phyloP scores from a whole-genome alignment of 2,888 invertebrate species.

The Acanthosepion lycidas region DNA sequence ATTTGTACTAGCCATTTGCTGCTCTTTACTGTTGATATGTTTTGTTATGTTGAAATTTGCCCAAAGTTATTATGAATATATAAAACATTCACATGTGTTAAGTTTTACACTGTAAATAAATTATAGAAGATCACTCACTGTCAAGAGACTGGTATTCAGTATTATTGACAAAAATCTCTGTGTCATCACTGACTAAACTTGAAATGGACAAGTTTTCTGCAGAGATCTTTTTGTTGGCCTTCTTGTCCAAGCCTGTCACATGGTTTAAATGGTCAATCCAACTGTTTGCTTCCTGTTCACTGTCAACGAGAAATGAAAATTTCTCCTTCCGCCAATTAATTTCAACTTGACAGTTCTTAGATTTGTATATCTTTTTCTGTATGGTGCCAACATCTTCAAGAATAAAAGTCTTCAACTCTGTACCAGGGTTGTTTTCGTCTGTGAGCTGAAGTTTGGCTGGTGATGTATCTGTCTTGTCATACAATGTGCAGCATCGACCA shows the following conservation, averaged over 20 bases:
- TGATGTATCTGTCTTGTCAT: neutral
- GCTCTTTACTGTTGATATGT: too few species aligned
- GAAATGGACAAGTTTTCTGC: neutral
- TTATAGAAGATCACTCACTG: neutral
- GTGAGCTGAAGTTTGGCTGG: neutral
- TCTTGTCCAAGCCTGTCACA: neutral
- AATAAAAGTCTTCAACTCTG: neutral
- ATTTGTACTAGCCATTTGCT: too few species aligned
- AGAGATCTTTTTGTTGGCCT: neutral
- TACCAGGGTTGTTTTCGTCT: neutral
- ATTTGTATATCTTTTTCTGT: neutral
- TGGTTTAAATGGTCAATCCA: slow-evolving; percentile 6
- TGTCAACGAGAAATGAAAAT: neutral
- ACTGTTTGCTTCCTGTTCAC: slow-evolving; percentile 11
- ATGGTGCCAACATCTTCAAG: neutral
- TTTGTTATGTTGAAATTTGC: too few species aligned
- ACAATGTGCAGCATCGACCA: neutral
- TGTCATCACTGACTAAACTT: neutral
- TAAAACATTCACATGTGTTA: too few species aligned
- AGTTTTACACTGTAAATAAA: too few species aligned
- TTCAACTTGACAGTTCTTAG: neutral
- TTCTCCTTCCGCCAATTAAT: neutral
- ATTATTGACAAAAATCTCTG: neutral
- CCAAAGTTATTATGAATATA: too few species aligned
- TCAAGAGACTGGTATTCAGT: neutral